Evolutionary conservation across 2,113 vertebrate species (phyloP).

Genomic region (Campylomormyrus numenius): DNA sequence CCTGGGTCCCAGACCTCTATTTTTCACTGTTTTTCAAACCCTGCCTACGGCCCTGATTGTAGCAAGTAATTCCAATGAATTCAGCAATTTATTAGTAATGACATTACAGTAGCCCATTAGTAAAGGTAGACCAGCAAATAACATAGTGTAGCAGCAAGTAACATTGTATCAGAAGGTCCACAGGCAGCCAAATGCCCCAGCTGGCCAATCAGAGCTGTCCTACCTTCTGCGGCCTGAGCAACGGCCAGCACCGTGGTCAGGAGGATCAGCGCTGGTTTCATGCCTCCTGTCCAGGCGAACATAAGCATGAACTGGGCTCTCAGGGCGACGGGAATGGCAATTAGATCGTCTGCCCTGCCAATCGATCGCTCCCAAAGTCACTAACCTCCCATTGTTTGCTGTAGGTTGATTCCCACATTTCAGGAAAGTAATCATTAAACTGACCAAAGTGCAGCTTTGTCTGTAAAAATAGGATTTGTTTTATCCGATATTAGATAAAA

Average conservation of each 20-base stretch:
- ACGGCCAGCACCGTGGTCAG: constrained; percentile 43
- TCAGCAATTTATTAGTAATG: background rate
- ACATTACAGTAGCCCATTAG: background rate
- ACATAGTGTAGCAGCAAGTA: background rate
- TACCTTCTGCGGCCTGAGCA: constrained; percentile 56
- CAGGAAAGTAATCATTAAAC: constrained; percentile 52
- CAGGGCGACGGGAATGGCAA: background rate
- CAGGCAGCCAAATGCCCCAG: background rate
- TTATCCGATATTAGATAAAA: background rate
- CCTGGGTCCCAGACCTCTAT: too few species aligned
- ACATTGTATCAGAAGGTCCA: background rate
- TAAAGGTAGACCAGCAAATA: background rate
- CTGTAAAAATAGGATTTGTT: background rate
- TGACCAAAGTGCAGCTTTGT: background rate
- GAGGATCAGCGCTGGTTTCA: constrained; percentile 54
- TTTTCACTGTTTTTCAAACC: too few species aligned
- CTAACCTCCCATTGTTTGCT: constrained; percentile 34
- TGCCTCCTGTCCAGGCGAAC: constrained; percentile 26
- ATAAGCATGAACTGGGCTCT: background rate
- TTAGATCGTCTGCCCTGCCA: background rate
- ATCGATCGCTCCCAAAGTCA: constrained; percentile 43
- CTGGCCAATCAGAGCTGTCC: background rate
- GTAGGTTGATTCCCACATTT: constrained; percentile 33
- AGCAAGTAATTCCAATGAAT: background rate
- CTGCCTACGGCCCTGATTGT: too few species aligned